Evolutionary conservation across 2,888 invertebrate species (phyloP).

Genomic region (Amphipyra berbera): DNA sequence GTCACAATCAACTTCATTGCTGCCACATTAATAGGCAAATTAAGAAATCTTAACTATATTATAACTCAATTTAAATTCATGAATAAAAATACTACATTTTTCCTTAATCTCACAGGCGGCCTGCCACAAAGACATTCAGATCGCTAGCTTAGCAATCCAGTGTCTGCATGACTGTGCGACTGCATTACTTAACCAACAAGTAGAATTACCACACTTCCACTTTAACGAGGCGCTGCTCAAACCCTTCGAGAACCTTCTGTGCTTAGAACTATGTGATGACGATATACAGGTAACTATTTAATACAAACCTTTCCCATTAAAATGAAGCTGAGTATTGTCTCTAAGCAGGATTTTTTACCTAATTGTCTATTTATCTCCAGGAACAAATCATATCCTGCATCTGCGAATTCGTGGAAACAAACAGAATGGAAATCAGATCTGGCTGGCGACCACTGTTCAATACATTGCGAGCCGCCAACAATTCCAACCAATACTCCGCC

Average conservation of each 20-base stretch:
- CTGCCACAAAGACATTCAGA: conserved; percentile 96
- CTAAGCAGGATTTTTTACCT: background rate
- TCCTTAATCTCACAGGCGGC: conserved; percentile 91
- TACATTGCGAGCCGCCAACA: conserved; percentile 96
- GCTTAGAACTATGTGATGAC: conserved; percentile 97
- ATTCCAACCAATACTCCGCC: conserved; percentile 92
- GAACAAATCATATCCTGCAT: conserved; percentile 97
- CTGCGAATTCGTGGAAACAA: conserved; percentile 98
- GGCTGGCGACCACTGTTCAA: conserved; percentile 99
- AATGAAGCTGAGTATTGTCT: background rate
- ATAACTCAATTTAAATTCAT: too few relatives aligned
- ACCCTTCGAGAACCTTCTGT: conserved; percentile 98
- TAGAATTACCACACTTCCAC: conserved; percentile 97
- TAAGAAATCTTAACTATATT: too few relatives aligned
- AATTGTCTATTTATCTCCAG: conserved; percentile 82
- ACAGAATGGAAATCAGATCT: conserved; percentile 97
- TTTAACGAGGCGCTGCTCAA: conserved; percentile 98
- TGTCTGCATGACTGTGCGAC: conserved; percentile 98
- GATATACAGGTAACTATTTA: conserved; percentile 94
- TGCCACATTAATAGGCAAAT: too few relatives aligned
- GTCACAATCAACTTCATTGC: too few relatives aligned
- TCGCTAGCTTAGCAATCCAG: conserved; percentile 97
- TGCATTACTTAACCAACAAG: conserved; percentile 95
- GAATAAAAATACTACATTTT: too few relatives aligned
- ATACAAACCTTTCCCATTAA: background rate